Evolutionary conservation across 2,113 vertebrate species (phyloP).

Genomic region (Varanus salvator): DNA sequence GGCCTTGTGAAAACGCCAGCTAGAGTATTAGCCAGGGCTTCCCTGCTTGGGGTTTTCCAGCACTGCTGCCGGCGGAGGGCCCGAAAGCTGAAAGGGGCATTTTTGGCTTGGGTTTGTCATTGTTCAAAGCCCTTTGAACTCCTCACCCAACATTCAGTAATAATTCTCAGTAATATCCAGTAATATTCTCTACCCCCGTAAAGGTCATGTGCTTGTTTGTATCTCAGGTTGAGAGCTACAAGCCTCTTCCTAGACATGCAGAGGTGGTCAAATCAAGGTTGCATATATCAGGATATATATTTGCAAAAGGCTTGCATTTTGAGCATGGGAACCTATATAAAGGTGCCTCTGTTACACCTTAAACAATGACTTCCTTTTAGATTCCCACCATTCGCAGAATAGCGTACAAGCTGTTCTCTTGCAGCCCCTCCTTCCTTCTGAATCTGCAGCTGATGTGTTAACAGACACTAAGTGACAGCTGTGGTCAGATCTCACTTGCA

Average conservation of each 20-base stretch:
- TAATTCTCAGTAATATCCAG: too few relatives aligned
- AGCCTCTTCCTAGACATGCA: not conserved
- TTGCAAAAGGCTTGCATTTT: slow-evolving; percentile 33
- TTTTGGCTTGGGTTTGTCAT: too few relatives aligned
- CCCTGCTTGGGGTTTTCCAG: too few relatives aligned
- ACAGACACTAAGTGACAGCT: slow-evolving; percentile 8
- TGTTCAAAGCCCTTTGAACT: too few relatives aligned
- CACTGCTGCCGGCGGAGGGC: too few relatives aligned
- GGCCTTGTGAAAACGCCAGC: too few relatives aligned
- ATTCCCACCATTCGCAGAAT: not conserved
- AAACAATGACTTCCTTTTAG: not conserved
- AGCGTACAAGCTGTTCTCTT: slow-evolving; percentile 12
- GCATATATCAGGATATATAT: not conserved
- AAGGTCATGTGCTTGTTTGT: too few relatives aligned
- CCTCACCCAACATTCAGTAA: too few relatives aligned
- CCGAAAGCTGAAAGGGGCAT: too few relatives aligned
- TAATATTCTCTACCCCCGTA: not conserved
- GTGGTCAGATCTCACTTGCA: not conserved
- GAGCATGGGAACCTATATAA: slow-evolving; percentile 9
- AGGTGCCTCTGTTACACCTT: not conserved
- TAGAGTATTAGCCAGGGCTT: too few relatives aligned
- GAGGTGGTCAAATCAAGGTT: not conserved
- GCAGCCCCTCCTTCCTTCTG: not conserved
- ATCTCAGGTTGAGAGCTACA: not conserved
- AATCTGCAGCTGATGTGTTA: slow-evolving; percentile 16